Conservation (phyloP, 2,888 invertebrate species). For the Drosophila anomalipes region DNA sequence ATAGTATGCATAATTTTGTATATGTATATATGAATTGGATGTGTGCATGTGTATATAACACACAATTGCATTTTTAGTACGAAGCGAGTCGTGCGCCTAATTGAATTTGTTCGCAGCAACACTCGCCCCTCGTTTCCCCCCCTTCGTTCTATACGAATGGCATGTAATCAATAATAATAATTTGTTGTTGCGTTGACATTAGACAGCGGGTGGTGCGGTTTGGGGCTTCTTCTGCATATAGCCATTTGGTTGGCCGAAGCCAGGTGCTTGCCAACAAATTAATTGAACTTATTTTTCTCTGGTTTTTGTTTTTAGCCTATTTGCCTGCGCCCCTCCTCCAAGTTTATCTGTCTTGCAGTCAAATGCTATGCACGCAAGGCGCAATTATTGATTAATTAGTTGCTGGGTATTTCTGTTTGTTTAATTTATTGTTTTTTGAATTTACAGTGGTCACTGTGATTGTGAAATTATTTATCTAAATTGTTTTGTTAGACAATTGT, state of each 20-base stretch:
- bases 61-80: slow-evolving; percentile 54
- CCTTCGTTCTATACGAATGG: slow-evolving; percentile 61
- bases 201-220: slow-evolving; percentile 21
- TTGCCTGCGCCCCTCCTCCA: neutral
- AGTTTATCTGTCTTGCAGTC: slow-evolving; percentile 22
- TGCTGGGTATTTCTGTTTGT: slow-evolving; percentile 27
- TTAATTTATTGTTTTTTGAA: slow-evolving; percentile 15
- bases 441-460: slow-evolving; percentile 33
- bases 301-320: slow-evolving; percentile 12
- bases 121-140: slow-evolving; percentile 12
- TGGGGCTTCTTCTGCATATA: slow-evolving; percentile 46
- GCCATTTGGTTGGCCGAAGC: slow-evolving; percentile 27
- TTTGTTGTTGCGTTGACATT: slow-evolving; percentile 69
- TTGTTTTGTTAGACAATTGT: slow-evolving; percentile 2
- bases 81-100: slow-evolving; percentile 52
- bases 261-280: slow-evolving; percentile 66
- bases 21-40: slow-evolving; percentile 10
- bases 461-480: neutral
- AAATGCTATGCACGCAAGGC: slow-evolving; percentile 56
- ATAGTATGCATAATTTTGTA: neutral
- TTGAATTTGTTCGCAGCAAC: slow-evolving; percentile 67
- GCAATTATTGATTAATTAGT: slow-evolving; percentile 77
- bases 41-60: slow-evolving; percentile 13
- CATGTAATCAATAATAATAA: slow-evolving; percentile 79
- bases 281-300: slow-evolving; percentile 46